A percentile compares a stretch with the other conserved stretches of the same genome.
Evolutionary conservation across 1,140 invertebrate species (phyloP).

Genomic region (Bombus difficillimus): DNA sequence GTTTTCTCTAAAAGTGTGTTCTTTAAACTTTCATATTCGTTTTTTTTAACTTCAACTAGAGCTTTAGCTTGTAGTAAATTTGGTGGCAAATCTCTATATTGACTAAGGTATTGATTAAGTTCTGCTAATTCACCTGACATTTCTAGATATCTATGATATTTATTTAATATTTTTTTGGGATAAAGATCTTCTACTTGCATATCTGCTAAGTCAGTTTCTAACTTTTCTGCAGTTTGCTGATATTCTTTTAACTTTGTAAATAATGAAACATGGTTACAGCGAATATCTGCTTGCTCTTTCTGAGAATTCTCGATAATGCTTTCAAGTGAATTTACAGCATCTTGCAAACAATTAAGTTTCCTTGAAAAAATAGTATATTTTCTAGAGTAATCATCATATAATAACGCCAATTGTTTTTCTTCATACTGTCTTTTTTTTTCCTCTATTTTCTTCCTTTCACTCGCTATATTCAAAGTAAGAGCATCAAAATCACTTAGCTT

Average conservation of each 20-base stretch:
- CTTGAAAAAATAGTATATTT: constrained; percentile 66
- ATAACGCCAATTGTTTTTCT: constrained; percentile 68
- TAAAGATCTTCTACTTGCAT: constrained; percentile 69
- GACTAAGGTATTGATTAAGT: constrained; percentile 67
- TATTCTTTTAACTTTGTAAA: constrained; percentile 73
- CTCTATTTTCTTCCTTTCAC: constrained; percentile 67
- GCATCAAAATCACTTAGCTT: constrained; percentile 70
- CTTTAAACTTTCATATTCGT: constrained; percentile 69
- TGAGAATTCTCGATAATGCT: constrained; percentile 47
- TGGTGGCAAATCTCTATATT: constrained; percentile 76
- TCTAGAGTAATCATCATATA: constrained; percentile 70
- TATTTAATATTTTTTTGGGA: constrained; percentile 68
- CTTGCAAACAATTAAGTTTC: constrained; percentile 65
- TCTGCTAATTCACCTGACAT: constrained; percentile 66
- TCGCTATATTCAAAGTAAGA: constrained; percentile 59
- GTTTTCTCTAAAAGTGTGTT: constrained; percentile 47
- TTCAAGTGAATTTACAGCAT: constrained; percentile 62
- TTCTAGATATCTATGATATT: constrained; percentile 69
- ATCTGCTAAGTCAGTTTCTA: constrained; percentile 66
- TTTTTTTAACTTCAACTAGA: constrained; percentile 69
- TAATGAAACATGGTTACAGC: constrained; percentile 65
- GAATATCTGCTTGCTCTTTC: constrained; percentile 64
- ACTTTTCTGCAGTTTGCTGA: constrained; percentile 63
- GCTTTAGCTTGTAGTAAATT: constrained; percentile 77
- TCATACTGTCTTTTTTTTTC: constrained; percentile 66